Conservation (phyloP, 2,797 vertebrate species). For the Platyrinchus mystaceus region DNA sequence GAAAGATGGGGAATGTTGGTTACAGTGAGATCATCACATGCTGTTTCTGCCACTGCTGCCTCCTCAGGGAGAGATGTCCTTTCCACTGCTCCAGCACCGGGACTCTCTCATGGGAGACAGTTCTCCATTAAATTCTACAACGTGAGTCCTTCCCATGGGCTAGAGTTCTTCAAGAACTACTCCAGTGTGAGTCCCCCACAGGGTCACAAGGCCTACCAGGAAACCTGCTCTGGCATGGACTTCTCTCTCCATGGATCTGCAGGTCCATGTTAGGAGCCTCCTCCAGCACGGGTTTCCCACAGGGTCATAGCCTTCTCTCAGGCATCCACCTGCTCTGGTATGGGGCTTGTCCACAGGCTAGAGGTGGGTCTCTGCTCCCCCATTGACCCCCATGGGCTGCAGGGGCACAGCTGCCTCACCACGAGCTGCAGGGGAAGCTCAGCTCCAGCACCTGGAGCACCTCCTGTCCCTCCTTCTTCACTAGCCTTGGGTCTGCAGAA, state of each 20-base stretch:
- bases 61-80: too few relatives aligned
- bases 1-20: not conserved
- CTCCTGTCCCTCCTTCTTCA: not conserved
- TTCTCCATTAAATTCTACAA: not conserved
- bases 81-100: not conserved
- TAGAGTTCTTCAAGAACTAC: not conserved
- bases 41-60: not conserved
- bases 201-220: not conserved
- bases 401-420: not conserved
- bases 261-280: not conserved
- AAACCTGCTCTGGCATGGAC: not conserved
- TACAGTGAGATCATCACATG: not conserved
- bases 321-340: not conserved
- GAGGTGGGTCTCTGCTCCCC: not conserved
- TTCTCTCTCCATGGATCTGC: rapidly evolving
- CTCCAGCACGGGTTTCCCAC: too few relatives aligned
- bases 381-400: rapidly evolving
- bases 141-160: not conserved
- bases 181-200: rapidly evolving
- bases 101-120: not conserved
- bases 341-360: not conserved
- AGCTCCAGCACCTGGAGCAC: rapidly evolving
- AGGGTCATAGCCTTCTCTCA: not conserved
- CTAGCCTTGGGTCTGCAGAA: not conserved
- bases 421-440: rapidly evolving